A percentile compares a stretch with the other conserved stretches of the same genome.
phyloP scores from a whole-genome alignment of 2,113 vertebrate genomes.

The Podocnemis expansa region DNA sequence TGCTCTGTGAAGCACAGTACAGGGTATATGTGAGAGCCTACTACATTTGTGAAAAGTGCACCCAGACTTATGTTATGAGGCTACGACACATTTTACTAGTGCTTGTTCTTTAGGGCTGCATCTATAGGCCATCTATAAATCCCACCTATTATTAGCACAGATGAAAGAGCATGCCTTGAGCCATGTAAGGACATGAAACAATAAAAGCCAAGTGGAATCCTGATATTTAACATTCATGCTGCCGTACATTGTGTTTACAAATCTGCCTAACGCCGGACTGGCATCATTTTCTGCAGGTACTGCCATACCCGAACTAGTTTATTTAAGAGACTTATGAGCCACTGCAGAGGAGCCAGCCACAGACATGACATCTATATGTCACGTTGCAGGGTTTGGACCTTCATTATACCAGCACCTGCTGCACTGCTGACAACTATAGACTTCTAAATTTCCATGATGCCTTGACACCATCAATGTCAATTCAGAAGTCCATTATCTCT shows the following conservation, averaged over 20 bases:
- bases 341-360: slow-evolving; percentile 17
- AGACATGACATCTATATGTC: background rate
- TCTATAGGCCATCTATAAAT: slow-evolving; percentile 54
- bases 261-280: background rate
- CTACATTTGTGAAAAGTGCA: background rate
- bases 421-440: slow-evolving; percentile 41
- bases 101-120: slow-evolving; percentile 17
- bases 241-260: background rate
- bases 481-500: slow-evolving; percentile 16
- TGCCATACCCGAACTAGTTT: background rate
- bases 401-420: slow-evolving; percentile 60
- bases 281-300: slow-evolving; percentile 20
- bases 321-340: background rate
- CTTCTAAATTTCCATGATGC: slow-evolving; percentile 67
- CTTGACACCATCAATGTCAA: slow-evolving; percentile 38
- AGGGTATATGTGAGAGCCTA: background rate
- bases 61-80: slow-evolving; percentile 17
- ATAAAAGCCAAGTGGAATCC: background rate
- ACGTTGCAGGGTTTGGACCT: slow-evolving; percentile 29
- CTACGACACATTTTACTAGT: slow-evolving; percentile 43
- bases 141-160: slow-evolving; percentile 60
- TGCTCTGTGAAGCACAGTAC: slow-evolving; percentile 9
- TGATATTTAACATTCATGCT: background rate
- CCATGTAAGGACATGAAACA: slow-evolving; percentile 9
- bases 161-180: slow-evolving; percentile 26